These are phyloP conservation scores for Tachuris rubrigastra DNA, from an alignment of 2,113 vertebrate species.

Conservation along the genomic window DNA sequence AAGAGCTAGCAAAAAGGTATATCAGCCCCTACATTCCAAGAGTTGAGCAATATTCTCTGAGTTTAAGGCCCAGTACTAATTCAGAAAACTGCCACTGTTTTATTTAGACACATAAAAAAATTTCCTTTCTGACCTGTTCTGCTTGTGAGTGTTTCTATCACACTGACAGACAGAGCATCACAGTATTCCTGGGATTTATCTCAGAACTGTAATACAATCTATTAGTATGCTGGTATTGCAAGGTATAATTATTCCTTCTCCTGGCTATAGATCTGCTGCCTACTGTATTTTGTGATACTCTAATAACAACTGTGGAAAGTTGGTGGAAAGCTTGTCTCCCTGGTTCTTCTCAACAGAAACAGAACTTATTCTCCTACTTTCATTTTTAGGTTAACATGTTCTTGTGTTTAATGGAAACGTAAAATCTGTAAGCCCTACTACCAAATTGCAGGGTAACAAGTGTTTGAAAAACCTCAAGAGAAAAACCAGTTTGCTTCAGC, in stretches of 20 bases:
- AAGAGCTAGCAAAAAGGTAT: background rate
- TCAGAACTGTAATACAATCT: background rate
- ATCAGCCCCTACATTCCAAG: background rate
- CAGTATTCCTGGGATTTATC: background rate
- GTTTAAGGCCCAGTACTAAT: background rate
- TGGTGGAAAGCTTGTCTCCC: background rate
- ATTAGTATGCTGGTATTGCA: background rate
- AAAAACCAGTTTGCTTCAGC: background rate
- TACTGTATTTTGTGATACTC: background rate
- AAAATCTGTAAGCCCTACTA: background rate
- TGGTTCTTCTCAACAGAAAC: background rate
- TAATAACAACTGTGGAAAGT: background rate
- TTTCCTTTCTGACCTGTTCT: background rate
- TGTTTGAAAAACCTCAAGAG: background rate
- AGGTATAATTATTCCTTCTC: background rate
- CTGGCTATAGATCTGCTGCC: background rate
- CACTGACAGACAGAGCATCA: background rate
- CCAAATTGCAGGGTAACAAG: background rate
- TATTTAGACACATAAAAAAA: background rate
- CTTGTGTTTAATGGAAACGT: background rate
- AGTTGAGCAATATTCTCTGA: background rate
- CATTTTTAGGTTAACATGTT: background rate
- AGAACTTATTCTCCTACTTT: background rate
- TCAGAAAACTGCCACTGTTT: background rate
- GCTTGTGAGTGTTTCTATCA: background rate